Conservation (phyloP, 2,797 vertebrate genomes). For the Silurus aristotelis region DNA sequence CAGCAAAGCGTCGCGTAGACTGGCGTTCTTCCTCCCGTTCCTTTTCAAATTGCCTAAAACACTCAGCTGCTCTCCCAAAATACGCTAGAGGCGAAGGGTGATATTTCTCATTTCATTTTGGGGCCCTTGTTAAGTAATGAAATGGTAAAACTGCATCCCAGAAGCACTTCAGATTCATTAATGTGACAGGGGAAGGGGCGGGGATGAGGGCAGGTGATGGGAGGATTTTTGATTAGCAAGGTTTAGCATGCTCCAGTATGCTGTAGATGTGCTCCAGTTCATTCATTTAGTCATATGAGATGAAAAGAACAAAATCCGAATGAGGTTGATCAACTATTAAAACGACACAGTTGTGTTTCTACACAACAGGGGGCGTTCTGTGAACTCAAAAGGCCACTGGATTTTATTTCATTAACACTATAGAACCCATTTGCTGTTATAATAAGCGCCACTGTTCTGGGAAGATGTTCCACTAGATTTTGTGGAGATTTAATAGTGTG, state of each 20-base stretch:
- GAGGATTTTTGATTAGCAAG: constrained; percentile 36
- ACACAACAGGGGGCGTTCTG: background rate
- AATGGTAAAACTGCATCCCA: constrained; percentile 45
- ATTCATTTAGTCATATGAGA: constrained; percentile 21
- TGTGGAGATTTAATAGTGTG: too few species aligned
- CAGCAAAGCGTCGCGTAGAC: constrained; percentile 64
- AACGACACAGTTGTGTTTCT: background rate
- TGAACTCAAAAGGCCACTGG: background rate
- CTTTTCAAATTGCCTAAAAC: constrained; percentile 65
- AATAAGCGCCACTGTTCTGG: too few species aligned
- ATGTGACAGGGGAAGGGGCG: constrained; percentile 20
- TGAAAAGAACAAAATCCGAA: background rate
- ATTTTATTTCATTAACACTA: background rate
- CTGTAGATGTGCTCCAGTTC: constrained; percentile 22
- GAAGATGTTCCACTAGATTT: too few species aligned
- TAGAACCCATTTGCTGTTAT: too few species aligned
- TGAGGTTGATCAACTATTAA: background rate
- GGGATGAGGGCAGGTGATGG: constrained; percentile 25
- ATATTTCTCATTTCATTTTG: constrained; percentile 49
- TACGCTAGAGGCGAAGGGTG: constrained; percentile 40
- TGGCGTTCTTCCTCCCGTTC: constrained; percentile 59
- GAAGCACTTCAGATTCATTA: constrained; percentile 46
- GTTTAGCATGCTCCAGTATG: constrained; percentile 17
- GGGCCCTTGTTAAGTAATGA: constrained; percentile 44
- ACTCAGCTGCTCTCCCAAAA: constrained; percentile 52